Evolutionary conservation across 1,140 invertebrate species (phyloP), one percentile per base, ranked within the genome.

Genomic region (Cotesia chilonis): DNA sequence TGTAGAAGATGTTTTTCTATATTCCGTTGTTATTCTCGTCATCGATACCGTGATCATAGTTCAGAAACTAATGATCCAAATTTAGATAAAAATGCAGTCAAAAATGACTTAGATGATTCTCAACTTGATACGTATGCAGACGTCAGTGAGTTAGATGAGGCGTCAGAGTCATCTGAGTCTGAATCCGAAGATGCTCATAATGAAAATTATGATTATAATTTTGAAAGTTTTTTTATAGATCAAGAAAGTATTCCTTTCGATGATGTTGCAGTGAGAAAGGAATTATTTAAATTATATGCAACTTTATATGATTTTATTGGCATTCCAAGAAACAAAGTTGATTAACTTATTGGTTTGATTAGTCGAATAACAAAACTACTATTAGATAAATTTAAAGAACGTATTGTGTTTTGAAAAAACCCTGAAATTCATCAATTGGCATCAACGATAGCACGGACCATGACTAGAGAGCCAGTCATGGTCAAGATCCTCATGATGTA

Each of bases 1-100:
- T 10, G 65, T 75, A 14, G 74, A 76, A 37, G 65, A 66, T 54
- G 38, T 51, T 14, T 82, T 70, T 70, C 6, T 74, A 75, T 54
- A 57, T 70, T 77, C 55, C 54, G 37, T 37, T 77, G 69, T 1
- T 77, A 74, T 71, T 17, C 70, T 10, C 65, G 72, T 55, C 74
- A 77, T 63, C 72, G 74, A 60, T 7, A 55, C 61, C 12, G 64
- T 2, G 70, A 74, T 38, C 73, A 76, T 41, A 6, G 14, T 20
- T 64, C 28, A 12, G 6, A 38, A 4, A 17, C 35, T 28, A 10
- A 36, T 69, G 10, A 17, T 17, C 14, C 4, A 4, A 12, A 5
- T 9, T 4, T 17, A 55, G 52, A 17, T 5, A 0, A 17, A 55
- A 17, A 17, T 17, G 17, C 52, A 1, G 12, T 55, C 4, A 5